Evolutionary conservation across 2,888 invertebrate species (phyloP).

Genomic region (Tipula confusa): DNA sequence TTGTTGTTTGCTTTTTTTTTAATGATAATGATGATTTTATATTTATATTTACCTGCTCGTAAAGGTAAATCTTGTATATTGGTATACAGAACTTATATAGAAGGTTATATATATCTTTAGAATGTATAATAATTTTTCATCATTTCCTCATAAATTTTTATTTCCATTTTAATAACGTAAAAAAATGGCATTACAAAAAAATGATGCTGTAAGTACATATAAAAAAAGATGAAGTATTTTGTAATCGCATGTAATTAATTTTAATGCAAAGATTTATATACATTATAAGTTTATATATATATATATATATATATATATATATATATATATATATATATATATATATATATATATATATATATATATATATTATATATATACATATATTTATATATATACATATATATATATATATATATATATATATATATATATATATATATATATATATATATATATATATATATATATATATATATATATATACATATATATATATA

Average conservation of each 20-base stretch:
- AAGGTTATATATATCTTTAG: background rate
- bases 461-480: no score
- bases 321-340: no score
- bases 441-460: no score
- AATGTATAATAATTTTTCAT: background rate
- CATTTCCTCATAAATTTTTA: background rate
- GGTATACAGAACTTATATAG: background rate
- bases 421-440: no score
- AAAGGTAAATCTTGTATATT: background rate
- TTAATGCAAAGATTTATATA: constrained; percentile 21
- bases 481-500: no score
- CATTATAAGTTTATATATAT: background rate
- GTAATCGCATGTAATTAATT: constrained; percentile 1
- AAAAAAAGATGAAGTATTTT: background rate
- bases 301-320: no score
- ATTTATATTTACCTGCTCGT: background rate
- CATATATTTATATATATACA: no score
- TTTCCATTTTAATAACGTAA: background rate
- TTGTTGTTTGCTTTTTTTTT: background rate
- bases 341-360: no score
- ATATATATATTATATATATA: no score
- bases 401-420: no score
- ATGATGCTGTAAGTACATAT: background rate
- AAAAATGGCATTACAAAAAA: background rate
- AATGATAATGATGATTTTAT: background rate